phyloP scores from a whole-genome alignment of 2,797 vertebrate species.

The Gorsachius magnificus region DNA sequence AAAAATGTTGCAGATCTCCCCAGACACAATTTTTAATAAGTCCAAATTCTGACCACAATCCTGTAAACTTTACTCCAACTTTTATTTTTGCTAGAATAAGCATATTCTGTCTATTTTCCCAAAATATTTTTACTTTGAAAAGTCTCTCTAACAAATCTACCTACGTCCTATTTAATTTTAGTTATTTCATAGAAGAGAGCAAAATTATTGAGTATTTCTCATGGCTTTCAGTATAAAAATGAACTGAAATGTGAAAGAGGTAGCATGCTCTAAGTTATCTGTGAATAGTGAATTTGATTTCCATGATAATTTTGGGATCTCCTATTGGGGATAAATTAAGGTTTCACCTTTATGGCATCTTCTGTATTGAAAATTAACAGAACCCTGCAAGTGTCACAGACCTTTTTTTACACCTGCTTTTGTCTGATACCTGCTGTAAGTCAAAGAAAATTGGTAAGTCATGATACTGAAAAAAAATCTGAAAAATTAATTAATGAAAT shows the following conservation, averaged over 20 bases:
- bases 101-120: neutral
- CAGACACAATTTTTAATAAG: neutral
- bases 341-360: neutral
- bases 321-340: neutral
- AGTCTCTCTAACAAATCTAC: neutral
- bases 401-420: neutral
- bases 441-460: neutral
- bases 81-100: neutral
- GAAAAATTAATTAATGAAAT: neutral
- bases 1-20: neutral
- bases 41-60: neutral
- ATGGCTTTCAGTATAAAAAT: neutral
- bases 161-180: neutral
- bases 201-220: neutral
- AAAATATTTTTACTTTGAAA: neutral
- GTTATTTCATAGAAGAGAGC: neutral
- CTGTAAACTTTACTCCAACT: neutral
- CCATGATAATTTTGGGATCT: neutral
- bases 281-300: neutral
- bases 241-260: neutral
- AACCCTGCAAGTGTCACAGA: neutral
- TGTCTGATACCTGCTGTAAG: neutral
- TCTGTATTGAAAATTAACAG: neutral
- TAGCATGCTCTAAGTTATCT: fast-evolving
- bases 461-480: neutral